phyloP scores from a whole-genome alignment of 2,888 invertebrate genomes.

The Nemapogon koenigi region DNA sequence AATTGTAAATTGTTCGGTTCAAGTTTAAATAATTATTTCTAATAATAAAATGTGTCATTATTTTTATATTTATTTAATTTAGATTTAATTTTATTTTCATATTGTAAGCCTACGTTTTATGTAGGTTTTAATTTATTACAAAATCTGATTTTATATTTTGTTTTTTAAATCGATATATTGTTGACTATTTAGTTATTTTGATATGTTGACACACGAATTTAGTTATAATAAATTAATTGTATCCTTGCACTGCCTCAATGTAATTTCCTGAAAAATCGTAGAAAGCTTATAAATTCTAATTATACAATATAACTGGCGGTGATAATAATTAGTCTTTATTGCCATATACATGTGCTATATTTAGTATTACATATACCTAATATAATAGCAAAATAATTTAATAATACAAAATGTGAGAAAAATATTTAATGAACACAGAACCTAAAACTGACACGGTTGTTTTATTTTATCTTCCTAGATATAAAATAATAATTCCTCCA shows the following conservation, averaged over 20 bases:
- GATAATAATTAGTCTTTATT: not conserved
- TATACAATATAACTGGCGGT: not conserved
- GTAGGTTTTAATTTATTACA: slow-evolving; percentile 52
- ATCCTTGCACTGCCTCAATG: slow-evolving; percentile 1
- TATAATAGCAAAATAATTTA: slow-evolving; percentile 1
- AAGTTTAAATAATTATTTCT: too few species aligned
- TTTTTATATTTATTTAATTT: not conserved
- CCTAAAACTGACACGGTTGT: slow-evolving; percentile 29
- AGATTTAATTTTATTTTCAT: not conserved
- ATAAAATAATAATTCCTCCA: slow-evolving; percentile 11
- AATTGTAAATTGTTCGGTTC: too few species aligned
- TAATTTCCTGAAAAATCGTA: not conserved
- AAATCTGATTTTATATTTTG: slow-evolving; percentile 29
- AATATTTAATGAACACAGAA: slow-evolving; percentile 36
- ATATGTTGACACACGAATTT: not conserved
- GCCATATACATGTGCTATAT: slow-evolving; percentile 9
- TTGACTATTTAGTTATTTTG: not conserved
- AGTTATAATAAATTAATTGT: not conserved
- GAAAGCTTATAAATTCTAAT: not conserved
- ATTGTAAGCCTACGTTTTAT: slow-evolving; percentile 47
- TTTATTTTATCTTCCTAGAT: slow-evolving; percentile 20
- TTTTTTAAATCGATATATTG: slow-evolving; percentile 7
- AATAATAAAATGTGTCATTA: too few species aligned
- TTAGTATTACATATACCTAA: slow-evolving; percentile 5
- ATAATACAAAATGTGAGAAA: slow-evolving; percentile 10